Evolutionary conservation across 2,113 vertebrate species (phyloP).

Genomic region (Ictalurus punctatus): DNA sequence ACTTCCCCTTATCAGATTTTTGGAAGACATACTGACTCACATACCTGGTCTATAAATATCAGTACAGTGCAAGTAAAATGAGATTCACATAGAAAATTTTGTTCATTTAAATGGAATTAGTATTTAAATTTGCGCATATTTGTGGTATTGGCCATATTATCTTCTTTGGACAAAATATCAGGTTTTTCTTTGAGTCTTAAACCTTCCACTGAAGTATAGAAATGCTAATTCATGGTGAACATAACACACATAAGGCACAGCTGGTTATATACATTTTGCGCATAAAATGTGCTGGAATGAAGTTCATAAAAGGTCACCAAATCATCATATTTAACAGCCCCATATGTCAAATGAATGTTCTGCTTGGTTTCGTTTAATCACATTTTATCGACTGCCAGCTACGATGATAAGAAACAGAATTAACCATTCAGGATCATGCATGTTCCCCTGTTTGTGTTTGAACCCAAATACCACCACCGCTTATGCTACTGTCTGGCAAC

Average conservation of each 20-base stretch:
- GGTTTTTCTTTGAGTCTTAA: neutral
- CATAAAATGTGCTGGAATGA: neutral
- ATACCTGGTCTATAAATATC: neutral
- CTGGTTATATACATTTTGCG: neutral
- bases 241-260: neutral
- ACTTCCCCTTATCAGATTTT: conserved; percentile 22
- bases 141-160: neutral
- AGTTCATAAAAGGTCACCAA: neutral
- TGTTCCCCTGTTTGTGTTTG: too few relatives aligned
- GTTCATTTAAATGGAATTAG: neutral
- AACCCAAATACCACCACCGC: neutral
- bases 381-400: neutral
- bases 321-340: neutral
- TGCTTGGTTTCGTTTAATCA: neutral
- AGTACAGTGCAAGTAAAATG: neutral
- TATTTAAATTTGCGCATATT: neutral
- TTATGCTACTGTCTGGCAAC: neutral
- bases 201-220: neutral
- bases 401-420: neutral
- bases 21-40: neutral
- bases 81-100: neutral
- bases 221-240: neutral
- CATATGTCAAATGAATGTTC: neutral
- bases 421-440: neutral
- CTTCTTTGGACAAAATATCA: neutral